Evolutionary conservation across 2,888 invertebrate genomes (phyloP).

Genomic region (Hylaea fasciaria): DNA sequence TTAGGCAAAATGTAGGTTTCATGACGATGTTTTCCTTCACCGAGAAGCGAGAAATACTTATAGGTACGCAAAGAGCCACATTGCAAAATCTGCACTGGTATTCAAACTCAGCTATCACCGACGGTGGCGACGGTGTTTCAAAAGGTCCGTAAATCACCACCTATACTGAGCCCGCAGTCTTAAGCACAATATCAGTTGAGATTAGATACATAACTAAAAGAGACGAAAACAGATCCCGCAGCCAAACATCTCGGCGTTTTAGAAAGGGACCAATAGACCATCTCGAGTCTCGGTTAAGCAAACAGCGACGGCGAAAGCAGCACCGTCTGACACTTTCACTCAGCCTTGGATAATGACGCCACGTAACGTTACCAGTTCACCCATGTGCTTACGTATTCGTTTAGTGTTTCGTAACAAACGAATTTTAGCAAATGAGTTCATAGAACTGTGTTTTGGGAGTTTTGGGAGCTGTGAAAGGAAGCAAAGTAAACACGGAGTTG

Average conservation of each 20-base stretch:
- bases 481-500: no score
- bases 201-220: neutral
- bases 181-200: no score
- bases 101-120: no score
- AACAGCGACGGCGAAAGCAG: constrained; percentile 57
- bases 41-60: no score
- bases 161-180: no score
- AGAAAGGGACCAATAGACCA: constrained; percentile 19
- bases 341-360: constrained; percentile 70
- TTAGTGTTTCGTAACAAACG: constrained; percentile 50
- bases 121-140: no score
- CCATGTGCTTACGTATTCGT: constrained; percentile 49
- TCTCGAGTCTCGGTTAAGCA: constrained; percentile 4
- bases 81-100: no score
- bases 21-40: no score
- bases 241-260: constrained; percentile 1
- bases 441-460: constrained; percentile 13
- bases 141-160: no score
- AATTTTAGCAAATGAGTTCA: constrained; percentile 32
- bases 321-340: constrained; percentile 70
- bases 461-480: no score
- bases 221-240: neutral
- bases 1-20: no score
- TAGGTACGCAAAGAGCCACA: no score
- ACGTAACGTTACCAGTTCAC: constrained; percentile 61